Base-by-base conservation (phyloP, 2,113 vertebrate species). In the Irena cyanogastra region DNA sequence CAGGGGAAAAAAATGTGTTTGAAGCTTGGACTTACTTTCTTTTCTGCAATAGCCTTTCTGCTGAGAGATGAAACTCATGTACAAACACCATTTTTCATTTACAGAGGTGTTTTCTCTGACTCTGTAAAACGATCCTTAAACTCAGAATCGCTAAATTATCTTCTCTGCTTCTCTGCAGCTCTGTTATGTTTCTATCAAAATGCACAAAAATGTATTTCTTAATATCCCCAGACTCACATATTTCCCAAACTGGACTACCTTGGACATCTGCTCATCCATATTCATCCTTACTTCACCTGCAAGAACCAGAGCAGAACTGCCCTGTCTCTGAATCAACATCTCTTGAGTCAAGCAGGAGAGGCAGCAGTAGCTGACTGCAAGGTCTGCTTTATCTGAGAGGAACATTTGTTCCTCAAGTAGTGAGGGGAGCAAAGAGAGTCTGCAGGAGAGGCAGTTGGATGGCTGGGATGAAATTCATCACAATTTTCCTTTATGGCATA, bases 201-300 rank as follows among this genome's bases (percentile, higher is more conserved):
- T 80, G 79, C 82, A 85, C 90, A 87, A 93, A 94, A 95, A 93
- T 93, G 45, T 83, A 53, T 61, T 59, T 87, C 87, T 90, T 95
- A 87, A 95, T 96, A 93, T 96, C 83, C 68, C 75, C 71, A 65
- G 88, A 59, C 75, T 96, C 85, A 49, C 26, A 13, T 90, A 59
- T 89, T 95, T 90, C 88, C 77, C 33, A 19, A 41, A 80, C 49
- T 89, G 44, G 81, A 87, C 47, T 26, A 78, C 50, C 72, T 75
- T 47, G 63, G 65, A 89, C 10, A 60, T 80, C 72, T 81, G 56
- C 81, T 96, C 81, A 86, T 94, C 57, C 75, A 89, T 95, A 96
- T 93, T 95, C 60, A 92, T 93, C 63, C 49, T 71, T 90, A 44
- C 50, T 93, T 78, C 89, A 93, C 83, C 86, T 90, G 63, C 64